Evolutionary conservation across 2,888 invertebrate species (phyloP).

Genomic region (Criorhina ranunculi): DNA sequence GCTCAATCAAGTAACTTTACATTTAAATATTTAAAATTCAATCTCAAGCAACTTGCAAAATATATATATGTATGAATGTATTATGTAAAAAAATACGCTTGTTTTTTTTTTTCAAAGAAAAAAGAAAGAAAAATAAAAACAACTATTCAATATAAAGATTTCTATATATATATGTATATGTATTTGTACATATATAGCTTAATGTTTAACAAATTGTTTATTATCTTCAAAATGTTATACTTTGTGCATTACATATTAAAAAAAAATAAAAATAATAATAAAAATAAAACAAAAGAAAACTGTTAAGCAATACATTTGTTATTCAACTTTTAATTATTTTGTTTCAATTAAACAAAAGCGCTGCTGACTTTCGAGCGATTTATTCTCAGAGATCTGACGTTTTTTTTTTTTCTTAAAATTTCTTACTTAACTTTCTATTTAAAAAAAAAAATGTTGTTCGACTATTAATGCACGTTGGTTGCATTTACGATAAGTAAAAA

Average conservation of each 20-base stretch:
- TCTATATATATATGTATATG: conserved; percentile 5
- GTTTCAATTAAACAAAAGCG: conserved; percentile 15
- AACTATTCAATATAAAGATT: conserved; percentile 14
- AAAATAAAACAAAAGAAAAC: not conserved
- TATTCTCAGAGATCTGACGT: conserved; percentile 13
- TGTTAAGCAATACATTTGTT: conserved; percentile 12
- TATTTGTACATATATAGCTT: conserved; percentile 31
- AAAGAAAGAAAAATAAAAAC: conserved; percentile 10
- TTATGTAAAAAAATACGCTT: not conserved
- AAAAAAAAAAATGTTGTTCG: not conserved
- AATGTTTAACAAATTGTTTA: conserved; percentile 27
- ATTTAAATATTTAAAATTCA: not conserved
- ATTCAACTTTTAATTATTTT: not conserved
- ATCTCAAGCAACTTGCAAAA: not conserved
- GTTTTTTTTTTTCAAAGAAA: not conserved
- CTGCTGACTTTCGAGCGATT: conserved; percentile 32
- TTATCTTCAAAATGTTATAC: conserved; percentile 34
- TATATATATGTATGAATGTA: too few species aligned
- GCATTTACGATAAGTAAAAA: not conserved
- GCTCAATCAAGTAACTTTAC: conserved; percentile 2
- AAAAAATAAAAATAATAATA: not conserved
- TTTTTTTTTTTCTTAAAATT: not conserved
- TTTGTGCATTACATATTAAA: conserved; percentile 36
- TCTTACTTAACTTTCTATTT: not conserved
- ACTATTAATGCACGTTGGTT: conserved; percentile 1